These are phyloP conservation scores for Apis cerana DNA, from an alignment of 1,140 invertebrate species.

Conservation along the genomic window DNA sequence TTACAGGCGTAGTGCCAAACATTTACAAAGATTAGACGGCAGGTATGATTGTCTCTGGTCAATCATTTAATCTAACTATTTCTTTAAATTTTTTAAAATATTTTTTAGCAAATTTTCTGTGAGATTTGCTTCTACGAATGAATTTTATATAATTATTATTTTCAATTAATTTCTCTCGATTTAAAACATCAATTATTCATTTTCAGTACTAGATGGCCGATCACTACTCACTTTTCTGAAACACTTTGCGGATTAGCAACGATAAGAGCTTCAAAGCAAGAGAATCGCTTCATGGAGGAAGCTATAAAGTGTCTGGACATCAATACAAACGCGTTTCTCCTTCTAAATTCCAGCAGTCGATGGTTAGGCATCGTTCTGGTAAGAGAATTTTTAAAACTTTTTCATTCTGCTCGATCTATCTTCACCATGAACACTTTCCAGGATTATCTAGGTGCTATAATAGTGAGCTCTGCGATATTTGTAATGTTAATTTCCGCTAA, in stretches of 20 bases:
- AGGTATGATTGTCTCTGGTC: constrained; percentile 50
- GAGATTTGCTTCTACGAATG: fast-evolving
- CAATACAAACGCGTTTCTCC: constrained; percentile 89
- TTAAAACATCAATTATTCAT: neutral
- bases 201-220: constrained; percentile 85
- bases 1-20: constrained; percentile 88
- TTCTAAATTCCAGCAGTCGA: constrained; percentile 89
- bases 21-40: constrained; percentile 71
- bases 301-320: constrained; percentile 86
- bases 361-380: constrained; percentile 92
- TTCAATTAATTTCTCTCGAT: neutral
- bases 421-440: constrained; percentile 70
- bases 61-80: neutral
- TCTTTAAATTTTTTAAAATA: neutral
- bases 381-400: constrained; percentile 66
- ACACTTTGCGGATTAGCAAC: constrained; percentile 86
- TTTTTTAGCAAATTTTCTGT: neutral
- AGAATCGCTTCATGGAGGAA: constrained; percentile 84
- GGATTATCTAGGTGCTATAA: constrained; percentile 90
- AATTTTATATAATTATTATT: too few species aligned
- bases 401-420: neutral
- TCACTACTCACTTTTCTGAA: constrained; percentile 88
- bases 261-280: constrained; percentile 86
- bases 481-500: constrained; percentile 84
- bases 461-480: constrained; percentile 88